Base-by-base conservation (phyloP, 1,140 invertebrate species). In the Nilaparvata lugens region DNA sequence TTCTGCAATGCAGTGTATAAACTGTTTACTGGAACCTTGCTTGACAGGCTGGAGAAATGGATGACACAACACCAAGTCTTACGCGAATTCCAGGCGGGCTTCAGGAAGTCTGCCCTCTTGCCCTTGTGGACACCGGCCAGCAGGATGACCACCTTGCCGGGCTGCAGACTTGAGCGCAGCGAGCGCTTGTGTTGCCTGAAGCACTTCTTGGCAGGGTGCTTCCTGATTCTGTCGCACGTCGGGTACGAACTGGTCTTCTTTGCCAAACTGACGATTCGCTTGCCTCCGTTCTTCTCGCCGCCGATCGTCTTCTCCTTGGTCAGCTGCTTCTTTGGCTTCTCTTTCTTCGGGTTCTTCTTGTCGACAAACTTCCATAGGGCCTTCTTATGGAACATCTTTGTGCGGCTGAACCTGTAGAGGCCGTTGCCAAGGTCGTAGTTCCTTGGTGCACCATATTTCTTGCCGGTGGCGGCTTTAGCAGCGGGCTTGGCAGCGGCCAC, bases 231-330 rank as follows among this genome's bases (percentile, higher is more conserved):
- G 51, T 84, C 82, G 64, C 83, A 79, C 56, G 88, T 91, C 38
- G 89, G 88, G 71, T 90, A 91, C 71, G 84, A 87, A 14, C 85
- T 82, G 58, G 82, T 84, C 38, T 86, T 79, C 72, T 94, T 91
- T 56, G 83, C 85, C 13, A 92, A 71, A 40, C 84, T 78, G 23
- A 98, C 94, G 65, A 82, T 83, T 74, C 95, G 84, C 65, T 84
- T 90, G 43, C 87, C 89, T 70, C 95, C 95, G 75, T 98, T 98
- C 77, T 98, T 97, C 58, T 95, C 94, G 65, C 95, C 95, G 64
- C 89, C 88, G 68, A 98, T 90, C 64, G 83, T 80, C 76, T 98
- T 98, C 58, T 85, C 87, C 63, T 91, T 80, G 35, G 81, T 82
- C 19, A 82, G 75, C 3, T 83, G 81, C 71, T 87, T 87, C 70